Conservation (phyloP, 2,888 invertebrate species). For the Lysandra bellargus region DNA sequence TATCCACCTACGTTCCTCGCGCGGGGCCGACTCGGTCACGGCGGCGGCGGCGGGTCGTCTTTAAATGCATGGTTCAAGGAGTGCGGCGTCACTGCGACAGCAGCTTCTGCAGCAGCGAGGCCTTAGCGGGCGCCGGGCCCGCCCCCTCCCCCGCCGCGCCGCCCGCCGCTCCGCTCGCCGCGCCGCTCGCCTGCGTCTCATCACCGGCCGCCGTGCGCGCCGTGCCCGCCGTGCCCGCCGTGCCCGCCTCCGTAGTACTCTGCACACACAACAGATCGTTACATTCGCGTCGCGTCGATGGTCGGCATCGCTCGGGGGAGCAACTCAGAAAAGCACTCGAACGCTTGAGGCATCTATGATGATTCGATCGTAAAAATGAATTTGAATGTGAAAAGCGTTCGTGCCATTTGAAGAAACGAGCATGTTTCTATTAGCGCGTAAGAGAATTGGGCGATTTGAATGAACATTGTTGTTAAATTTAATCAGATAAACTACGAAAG, state of each 20-base stretch:
- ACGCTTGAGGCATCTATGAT: conserved; percentile 23
- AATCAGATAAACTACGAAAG: neutral
- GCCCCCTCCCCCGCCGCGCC: conserved; percentile 43
- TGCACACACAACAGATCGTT: conserved; percentile 46
- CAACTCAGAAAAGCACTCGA: conserved; percentile 14
- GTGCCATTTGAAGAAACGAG: conserved; percentile 18
- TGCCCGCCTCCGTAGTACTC: conserved; percentile 78
- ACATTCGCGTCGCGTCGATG: neutral
- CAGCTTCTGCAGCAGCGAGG: conserved; percentile 91
- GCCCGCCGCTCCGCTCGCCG: conserved; percentile 42
- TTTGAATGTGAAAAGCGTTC: conserved; percentile 25
- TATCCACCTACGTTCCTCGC: conserved; percentile 52
- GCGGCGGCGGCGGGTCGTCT: conserved; percentile 49
- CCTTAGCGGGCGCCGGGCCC: conserved; percentile 73
- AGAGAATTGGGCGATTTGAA: neutral
- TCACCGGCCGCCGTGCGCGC: conserved; percentile 52
- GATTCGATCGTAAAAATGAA: conserved; percentile 18
- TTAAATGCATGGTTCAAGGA: conserved; percentile 64
- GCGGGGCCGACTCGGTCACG: conserved; percentile 54
- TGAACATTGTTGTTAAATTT: neutral
- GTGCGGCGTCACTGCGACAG: conserved; percentile 85
- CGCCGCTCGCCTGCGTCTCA: conserved; percentile 40
- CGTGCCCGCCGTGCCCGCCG: conserved; percentile 61
- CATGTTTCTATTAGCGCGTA: conserved; percentile 14
- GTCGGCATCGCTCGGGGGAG: neutral